A percentile compares a stretch with the other conserved stretches of the same genome.
Conservation (phyloP, 2,797 vertebrate genomes). For the Anniella stebbinsi region DNA sequence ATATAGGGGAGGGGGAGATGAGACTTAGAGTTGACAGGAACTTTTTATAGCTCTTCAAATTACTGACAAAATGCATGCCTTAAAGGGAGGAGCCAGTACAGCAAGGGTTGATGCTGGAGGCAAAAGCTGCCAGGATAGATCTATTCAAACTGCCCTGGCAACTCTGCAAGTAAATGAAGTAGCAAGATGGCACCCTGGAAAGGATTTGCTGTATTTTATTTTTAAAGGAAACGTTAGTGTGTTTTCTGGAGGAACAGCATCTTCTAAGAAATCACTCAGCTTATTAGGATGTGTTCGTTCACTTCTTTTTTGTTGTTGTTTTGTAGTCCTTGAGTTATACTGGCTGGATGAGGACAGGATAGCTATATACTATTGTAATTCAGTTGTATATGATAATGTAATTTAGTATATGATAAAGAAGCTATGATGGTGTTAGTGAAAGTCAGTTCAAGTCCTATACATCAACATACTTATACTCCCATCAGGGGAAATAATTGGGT, state of each 20-base stretch:
- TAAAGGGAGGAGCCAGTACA: conserved; percentile 58
- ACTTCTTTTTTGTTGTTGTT: conserved; percentile 31
- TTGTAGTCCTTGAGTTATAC: neutral
- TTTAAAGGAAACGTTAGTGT: conserved; percentile 19
- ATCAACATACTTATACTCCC: neutral
- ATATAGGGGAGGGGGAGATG: conserved; percentile 57
- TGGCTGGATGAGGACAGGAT: neutral
- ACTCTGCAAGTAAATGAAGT: conserved; percentile 61
- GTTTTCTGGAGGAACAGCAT: conserved; percentile 19
- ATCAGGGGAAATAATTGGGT: neutral
- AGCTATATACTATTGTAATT: neutral
- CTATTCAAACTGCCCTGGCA: conserved; percentile 58
- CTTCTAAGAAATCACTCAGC: neutral
- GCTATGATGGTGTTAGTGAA: neutral
- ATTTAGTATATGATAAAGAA: neutral
- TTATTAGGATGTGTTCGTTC: conserved; percentile 2
- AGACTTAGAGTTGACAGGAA: conserved; percentile 69
- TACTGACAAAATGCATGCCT: conserved; percentile 72
- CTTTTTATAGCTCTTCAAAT: conserved; percentile 69
- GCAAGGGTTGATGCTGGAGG: conserved; percentile 36
- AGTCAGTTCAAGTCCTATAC: neutral
- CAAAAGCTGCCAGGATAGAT: conserved; percentile 53
- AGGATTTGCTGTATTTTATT: conserved; percentile 50
- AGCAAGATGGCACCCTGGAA: conserved; percentile 67
- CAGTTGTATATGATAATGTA: neutral